Evolutionary conservation across 1,140 invertebrate genomes (phyloP), one percentile per base, ranked within the genome.

Genomic region (Hirudo medicinalis): DNA sequence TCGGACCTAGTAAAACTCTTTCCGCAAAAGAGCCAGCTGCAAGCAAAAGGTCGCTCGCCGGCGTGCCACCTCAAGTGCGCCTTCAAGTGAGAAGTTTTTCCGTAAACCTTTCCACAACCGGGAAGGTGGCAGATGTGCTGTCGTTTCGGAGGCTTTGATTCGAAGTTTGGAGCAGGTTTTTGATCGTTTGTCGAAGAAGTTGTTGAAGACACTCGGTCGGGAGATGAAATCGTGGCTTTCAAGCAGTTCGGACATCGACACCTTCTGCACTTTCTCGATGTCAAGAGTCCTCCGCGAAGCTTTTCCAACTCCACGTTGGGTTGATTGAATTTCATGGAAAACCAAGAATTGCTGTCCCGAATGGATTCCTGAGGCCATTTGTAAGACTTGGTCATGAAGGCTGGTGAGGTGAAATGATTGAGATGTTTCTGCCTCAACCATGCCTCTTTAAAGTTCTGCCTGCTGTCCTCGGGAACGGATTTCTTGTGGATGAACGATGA

Each of bases 71-170:
- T 79, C 6, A 89, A 81, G 80, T 90, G 89, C 4, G 89, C 89
- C 77, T 89, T 89, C 13, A 90, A 81, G 80, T 90, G 89, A 4
- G 88, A 89, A 68, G 88, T 89, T 80, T 90, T 90, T 22, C 88
- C 88, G 80, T 90, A 99, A 70, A 97, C 94, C 85, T 99, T 99
- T 36, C 92, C 92, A 84, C 96, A 99, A 29, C 94, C 94, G 0
- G 92, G 92, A 83, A 99, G 96, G 84, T 99, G 96, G 83, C 97
- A 99, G 80, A 91, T 94, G 83, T 99, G 96, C 79, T 96, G 93
- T 55, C 80, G 91, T 40, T 93, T 92, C 22, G 29, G 29, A 63
- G 57, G 57, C 74, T 81, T 80, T 57, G 60, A 73, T 13, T 25
- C 29, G 57, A 25, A 25, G 57, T 63, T 63, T 13, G 22, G 22